Evolutionary conservation across 2,888 invertebrate genomes (phyloP), one percentile per base, ranked within the genome.

Genomic region (Spatulosminthurus flaviceps): DNA sequence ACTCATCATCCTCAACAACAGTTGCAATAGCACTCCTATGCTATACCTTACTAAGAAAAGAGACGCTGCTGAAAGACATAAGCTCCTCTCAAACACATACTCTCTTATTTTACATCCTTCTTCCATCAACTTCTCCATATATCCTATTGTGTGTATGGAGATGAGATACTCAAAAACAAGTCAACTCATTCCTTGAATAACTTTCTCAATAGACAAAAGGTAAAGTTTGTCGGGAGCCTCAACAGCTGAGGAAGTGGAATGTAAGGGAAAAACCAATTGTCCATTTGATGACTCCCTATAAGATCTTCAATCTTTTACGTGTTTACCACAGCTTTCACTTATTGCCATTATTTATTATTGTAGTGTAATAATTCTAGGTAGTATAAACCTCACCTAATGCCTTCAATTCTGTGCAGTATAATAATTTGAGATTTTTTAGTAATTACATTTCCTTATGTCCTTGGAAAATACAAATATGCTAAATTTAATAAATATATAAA

Each of bases 111-210:
- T n/a, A n/a, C n/a, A 5, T 51, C 51, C 51, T 51, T 2, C 16
- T 19, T 51, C 51, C 51, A 2, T 19, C 51, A 11, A 4, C 51
- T 51, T 16, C 51, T 51, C 51, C n/a, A 19, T n/a, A n/a, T n/a
- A n/a, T 51, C n/a, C 51, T 19, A 11, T n/a, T 51, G 19, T 51
- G 41, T n/a, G n/a, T n/a, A n/a, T n/a, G n/a, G n/a, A n/a, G 16
- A 5, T 51, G 16, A 16, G 51, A n/a, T n/a, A n/a, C 51, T 19
- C 16, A 16, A 51, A 51, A 51, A 51, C 5, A 1, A 9, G 2
- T 51, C 19, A 51, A 51, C 51, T 51, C 9, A 51, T 51, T 51
- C 34, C 51, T 11, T 51, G 51, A 51, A 51, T 51, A n/a, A 51
- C 51, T 51, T 51, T 51, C 51, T n/a, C 16, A 51, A n/a, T 51